Evolutionary conservation across 2,888 invertebrate species (phyloP).

Genomic region (Lithophane socia): DNA sequence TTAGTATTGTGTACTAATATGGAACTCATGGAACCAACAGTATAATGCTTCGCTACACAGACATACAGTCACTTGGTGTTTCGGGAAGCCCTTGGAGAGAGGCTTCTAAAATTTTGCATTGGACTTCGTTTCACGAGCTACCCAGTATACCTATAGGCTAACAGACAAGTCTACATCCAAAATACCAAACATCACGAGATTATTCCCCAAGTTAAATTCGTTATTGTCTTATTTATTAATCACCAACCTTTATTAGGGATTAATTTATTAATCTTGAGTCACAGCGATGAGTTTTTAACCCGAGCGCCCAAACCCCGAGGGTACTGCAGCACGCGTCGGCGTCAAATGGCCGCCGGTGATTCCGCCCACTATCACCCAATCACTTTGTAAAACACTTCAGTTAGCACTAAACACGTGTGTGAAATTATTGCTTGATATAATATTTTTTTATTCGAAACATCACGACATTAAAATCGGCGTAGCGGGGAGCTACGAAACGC

Average conservation of each 20-base stretch:
- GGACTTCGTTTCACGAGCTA: too few species aligned
- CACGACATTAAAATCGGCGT: constrained; percentile 7
- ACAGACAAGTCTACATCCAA: neutral
- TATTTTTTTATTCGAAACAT: neutral
- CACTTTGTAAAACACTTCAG: constrained; percentile 61
- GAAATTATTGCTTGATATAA: constrained; percentile 43
- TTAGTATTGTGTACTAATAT: too few species aligned
- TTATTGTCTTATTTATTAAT: constrained; percentile 47
- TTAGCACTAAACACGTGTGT: constrained; percentile 58
- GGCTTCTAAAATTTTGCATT: too few species aligned
- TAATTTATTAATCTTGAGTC: constrained; percentile 54
- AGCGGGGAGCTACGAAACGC: constrained; percentile 29
- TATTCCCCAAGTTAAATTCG: constrained; percentile 13
- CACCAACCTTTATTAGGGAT: constrained; percentile 42
- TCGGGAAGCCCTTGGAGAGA: too few species aligned
- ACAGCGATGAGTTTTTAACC: constrained; percentile 44
- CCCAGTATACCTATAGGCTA: too few species aligned
- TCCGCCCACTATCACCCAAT: constrained; percentile 64
- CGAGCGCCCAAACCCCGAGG: constrained; percentile 41
- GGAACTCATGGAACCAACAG: too few species aligned
- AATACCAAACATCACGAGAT: neutral
- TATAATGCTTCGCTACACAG: too few species aligned
- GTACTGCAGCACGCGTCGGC: constrained; percentile 60
- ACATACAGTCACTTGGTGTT: too few species aligned
- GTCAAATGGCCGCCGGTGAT: constrained; percentile 58